Percentiles rank a stretch among this genome's conserved stretches.
phyloP scores from a whole-genome alignment of 1,140 invertebrate genomes.

The Hycleus cichorii region DNA sequence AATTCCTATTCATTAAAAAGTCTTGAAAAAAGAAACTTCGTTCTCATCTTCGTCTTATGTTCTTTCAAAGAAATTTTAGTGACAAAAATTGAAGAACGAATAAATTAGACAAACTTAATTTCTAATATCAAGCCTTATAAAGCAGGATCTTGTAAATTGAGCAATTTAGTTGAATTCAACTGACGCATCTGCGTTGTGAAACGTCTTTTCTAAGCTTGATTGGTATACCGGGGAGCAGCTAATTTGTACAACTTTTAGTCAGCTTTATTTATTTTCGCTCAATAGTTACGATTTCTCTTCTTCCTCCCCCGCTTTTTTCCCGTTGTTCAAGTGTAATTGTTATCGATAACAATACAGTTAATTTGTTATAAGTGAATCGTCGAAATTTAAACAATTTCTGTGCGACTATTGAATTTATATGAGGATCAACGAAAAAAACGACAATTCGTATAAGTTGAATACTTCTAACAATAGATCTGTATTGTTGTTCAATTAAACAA shows the following conservation, averaged over 20 bases:
- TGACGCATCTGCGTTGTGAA: constrained; percentile 13
- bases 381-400: neutral
- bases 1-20: neutral
- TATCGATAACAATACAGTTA: neutral
- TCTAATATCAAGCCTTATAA: constrained; percentile 12
- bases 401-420: too few species aligned
- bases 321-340: neutral
- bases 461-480: too few species aligned
- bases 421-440: too few species aligned
- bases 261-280: neutral
- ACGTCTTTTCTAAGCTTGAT: constrained; percentile 10
- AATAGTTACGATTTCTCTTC: neutral
- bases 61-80: neutral
- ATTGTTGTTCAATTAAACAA: too few species aligned
- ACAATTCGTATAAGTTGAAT: too few species aligned
- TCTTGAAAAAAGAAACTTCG: neutral
- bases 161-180: constrained; percentile 10
- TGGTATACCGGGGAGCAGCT: neutral
- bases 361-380: neutral
- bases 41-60: neutral
- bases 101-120: constrained; percentile 12
- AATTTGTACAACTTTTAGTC: neutral
- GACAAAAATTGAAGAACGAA: neutral
- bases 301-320: neutral
- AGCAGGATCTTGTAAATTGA: constrained; percentile 15